phyloP scores from a whole-genome alignment of 2,797 vertebrate species.

The Malurus leucopterus region DNA sequence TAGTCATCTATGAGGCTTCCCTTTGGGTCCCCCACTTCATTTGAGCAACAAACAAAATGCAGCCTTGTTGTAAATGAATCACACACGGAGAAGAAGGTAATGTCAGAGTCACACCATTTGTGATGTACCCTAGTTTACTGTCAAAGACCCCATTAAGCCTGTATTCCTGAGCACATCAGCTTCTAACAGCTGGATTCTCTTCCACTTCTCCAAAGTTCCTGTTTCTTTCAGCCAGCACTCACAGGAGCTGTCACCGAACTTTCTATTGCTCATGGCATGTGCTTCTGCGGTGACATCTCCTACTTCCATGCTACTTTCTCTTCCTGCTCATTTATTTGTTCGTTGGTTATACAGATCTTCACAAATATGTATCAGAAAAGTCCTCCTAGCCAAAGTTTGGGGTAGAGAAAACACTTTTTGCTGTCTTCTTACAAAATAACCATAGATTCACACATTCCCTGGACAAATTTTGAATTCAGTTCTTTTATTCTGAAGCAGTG shows the following conservation, averaged over 20 bases:
- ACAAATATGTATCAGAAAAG: background rate
- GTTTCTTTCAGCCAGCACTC: background rate
- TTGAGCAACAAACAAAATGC: background rate
- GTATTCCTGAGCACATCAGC: rapidly evolving
- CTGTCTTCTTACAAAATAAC: background rate
- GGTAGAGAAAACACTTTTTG: background rate
- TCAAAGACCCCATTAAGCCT: background rate
- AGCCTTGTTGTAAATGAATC: background rate
- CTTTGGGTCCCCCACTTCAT: background rate
- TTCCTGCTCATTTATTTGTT: background rate
- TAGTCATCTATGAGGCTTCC: background rate
- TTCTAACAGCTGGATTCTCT: background rate
- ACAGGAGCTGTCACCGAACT: background rate
- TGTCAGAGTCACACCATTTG: background rate
- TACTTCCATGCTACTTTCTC: background rate
- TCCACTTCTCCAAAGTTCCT: background rate
- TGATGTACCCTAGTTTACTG: background rate
- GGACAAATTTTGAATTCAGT: background rate
- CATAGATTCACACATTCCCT: background rate
- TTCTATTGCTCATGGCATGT: background rate
- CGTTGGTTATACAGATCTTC: background rate
- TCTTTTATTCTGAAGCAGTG: background rate
- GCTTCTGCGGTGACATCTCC: background rate
- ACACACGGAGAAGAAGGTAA: background rate
- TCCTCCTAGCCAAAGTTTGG: background rate